Evolutionary conservation across 2,888 invertebrate genomes (phyloP).

Genomic region (Phortica okadai): DNA sequence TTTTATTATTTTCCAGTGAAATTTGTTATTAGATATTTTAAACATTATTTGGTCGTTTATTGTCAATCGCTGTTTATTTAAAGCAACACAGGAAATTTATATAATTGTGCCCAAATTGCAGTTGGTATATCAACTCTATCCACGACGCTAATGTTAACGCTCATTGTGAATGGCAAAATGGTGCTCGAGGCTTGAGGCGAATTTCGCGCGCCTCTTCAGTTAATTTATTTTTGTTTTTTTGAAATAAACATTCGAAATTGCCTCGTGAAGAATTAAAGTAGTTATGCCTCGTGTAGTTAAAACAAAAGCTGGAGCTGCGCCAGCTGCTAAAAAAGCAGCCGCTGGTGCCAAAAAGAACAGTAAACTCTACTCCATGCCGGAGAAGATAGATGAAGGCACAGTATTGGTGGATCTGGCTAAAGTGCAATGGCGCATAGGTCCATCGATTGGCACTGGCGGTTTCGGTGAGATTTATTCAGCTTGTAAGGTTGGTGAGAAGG

Average conservation of each 20-base stretch:
- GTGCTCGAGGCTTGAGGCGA: background rate
- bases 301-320: slow-evolving; percentile 48
- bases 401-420: slow-evolving; percentile 86
- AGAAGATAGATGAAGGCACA: slow-evolving; percentile 80
- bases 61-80: too few species aligned
- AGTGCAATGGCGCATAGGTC: slow-evolving; percentile 90
- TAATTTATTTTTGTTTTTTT: background rate
- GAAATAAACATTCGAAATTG: too few species aligned
- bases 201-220: background rate
- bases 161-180: background rate
- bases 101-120: background rate
- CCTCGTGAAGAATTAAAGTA: background rate
- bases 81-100: background rate
- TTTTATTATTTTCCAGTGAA: background rate
- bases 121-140: background rate
- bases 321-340: slow-evolving; percentile 53
- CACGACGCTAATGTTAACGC: background rate
- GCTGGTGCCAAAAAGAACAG: slow-evolving; percentile 65
- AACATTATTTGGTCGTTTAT: background rate
- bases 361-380: slow-evolving; percentile 72
- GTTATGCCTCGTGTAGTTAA: slow-evolving; percentile 66
- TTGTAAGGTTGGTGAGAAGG: slow-evolving; percentile 79
- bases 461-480: slow-evolving; percentile 96
- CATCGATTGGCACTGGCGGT: slow-evolving; percentile 92
- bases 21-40: background rate